Base-by-base conservation (phyloP, 35 echinoderm and acorn worm species). In the Holothuria glaberrima region DNA sequence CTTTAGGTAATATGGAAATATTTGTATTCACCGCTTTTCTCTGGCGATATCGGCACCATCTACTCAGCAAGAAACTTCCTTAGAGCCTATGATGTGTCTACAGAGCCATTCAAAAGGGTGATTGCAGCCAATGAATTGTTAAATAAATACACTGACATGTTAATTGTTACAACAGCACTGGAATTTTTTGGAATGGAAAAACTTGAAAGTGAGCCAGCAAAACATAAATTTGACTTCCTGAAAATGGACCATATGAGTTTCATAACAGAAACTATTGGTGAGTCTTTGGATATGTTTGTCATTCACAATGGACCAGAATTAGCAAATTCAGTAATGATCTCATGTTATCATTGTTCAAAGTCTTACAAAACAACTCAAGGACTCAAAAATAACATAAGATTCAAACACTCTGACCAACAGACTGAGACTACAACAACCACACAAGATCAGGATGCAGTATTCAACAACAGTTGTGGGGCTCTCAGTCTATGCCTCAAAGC, bases 401-500 rank as follows among this genome's bases (percentile, higher is more conserved):
- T 25, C 25, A 76, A 80, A 58, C 87, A 89, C 54, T 12, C 22
- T 16, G 69, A 69, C 22, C 66, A 69, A 21, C 26, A 34, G 28
- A 75, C 70, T 21, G 17, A 2, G 24, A 13, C 32, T 2, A 46
- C 38, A 48, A 2, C 87, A 45, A 63, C 22, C 14, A 32, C 21
- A 48, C 17, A 62, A 33, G 68, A 71, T 76, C 45, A 50, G 44
- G 87, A 89, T 58, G 28, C 21, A 30, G 52, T 89, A 18, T 89
- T 80, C 48, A 79, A 82, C 13, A 90, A 93, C 62, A 89, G 86
- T 68, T 81, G 92, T 58, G 65, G 59, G 56, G 35, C 61, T 4
- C 52, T 93, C 0, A 71, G 75, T 29, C 21, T 93, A 75, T 89
- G 87, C 52, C 59, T 93, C 7, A 5, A 89, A 14, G 72, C 77